These are phyloP conservation scores for Sweltsa coloradensis DNA, from an alignment of 1,140 invertebrate species.

Conservation along the genomic window DNA sequence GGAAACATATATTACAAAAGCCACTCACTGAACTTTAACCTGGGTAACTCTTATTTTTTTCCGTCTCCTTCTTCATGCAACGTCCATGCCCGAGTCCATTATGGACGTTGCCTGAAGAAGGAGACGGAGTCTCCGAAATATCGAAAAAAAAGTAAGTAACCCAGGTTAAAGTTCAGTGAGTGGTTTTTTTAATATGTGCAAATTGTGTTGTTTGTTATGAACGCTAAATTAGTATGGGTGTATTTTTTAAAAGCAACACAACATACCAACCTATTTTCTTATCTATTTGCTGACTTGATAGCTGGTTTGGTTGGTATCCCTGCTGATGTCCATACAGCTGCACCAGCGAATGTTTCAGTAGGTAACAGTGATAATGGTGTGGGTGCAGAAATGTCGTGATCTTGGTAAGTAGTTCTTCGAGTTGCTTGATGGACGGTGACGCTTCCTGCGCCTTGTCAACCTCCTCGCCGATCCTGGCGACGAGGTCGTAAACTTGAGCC, in stretches of 20 bases:
- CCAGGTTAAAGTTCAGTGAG: too few species aligned
- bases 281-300: slow-evolving; percentile 42
- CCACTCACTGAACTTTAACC: too few species aligned
- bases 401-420: slow-evolving; percentile 48
- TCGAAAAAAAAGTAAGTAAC: too few species aligned
- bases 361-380: slow-evolving; percentile 68
- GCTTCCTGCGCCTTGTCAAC: slow-evolving; percentile 54
- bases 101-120: too few species aligned
- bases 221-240: too few species aligned
- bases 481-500: slow-evolving; percentile 42
- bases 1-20: too few species aligned
- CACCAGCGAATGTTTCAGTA: slow-evolving; percentile 63
- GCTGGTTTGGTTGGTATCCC: slow-evolving; percentile 37
- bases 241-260: background rate
- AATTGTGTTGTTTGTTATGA: too few species aligned
- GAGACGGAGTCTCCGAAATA: too few species aligned
- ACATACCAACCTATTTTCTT: slow-evolving; percentile 37
- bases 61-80: too few species aligned
- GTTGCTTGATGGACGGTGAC: slow-evolving; percentile 26
- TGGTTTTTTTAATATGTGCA: too few species aligned
- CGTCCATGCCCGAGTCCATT: too few species aligned
- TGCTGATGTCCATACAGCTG: slow-evolving; percentile 58
- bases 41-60: too few species aligned
- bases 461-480: slow-evolving; percentile 56
- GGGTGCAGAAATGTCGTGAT: slow-evolving; percentile 56